A percentile compares a stretch with the other conserved stretches of the same genome.
Evolutionary conservation across 2,888 invertebrate genomes (phyloP).

Genomic region (Andrena fulva): DNA sequence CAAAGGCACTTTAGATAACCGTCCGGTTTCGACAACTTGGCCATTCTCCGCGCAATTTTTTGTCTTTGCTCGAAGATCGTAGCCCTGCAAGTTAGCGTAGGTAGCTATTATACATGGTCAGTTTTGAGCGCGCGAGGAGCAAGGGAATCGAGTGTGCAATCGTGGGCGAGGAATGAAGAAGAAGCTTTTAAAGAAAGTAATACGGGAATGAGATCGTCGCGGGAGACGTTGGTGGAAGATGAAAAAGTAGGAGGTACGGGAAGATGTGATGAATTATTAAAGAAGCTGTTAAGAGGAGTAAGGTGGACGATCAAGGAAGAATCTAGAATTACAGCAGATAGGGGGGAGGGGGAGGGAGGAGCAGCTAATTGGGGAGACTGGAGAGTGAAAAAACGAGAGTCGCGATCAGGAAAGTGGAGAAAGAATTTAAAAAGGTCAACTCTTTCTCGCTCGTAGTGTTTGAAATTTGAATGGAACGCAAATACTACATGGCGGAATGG

Average conservation of each 20-base stretch:
- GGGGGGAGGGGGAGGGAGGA: not conserved
- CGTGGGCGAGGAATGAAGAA: not conserved
- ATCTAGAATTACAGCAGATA: not conserved
- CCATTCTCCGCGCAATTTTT: not conserved
- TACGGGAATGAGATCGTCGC: conserved; percentile 14
- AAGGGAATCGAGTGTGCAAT: conserved; percentile 5
- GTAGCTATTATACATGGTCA: conserved; percentile 7
- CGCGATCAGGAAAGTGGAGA: not conserved
- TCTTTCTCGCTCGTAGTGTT: no score
- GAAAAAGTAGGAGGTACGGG: conserved; percentile 1
- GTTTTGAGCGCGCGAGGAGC: conserved; percentile 3
- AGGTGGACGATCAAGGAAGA: not conserved
- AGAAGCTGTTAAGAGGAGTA: conserved; percentile 23
- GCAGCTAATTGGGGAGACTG: conserved; percentile 20
- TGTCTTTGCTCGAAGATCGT: not conserved
- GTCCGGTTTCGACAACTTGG: not conserved
- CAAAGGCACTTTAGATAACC: not conserved
- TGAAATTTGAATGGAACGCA: not conserved
- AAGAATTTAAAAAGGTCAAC: conserved; percentile 1
- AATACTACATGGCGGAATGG: not conserved
- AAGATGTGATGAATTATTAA: conserved; percentile 34
- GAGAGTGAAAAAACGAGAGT: not conserved
- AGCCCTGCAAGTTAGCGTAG: not conserved
- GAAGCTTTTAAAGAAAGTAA: conserved; percentile 24
- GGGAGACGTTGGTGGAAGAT: conserved; percentile 1